A percentile compares a stretch with the other conserved stretches of the same genome.
Evolutionary conservation across 2,888 invertebrate species (phyloP).

Genomic region (Acronicta leporina): DNA sequence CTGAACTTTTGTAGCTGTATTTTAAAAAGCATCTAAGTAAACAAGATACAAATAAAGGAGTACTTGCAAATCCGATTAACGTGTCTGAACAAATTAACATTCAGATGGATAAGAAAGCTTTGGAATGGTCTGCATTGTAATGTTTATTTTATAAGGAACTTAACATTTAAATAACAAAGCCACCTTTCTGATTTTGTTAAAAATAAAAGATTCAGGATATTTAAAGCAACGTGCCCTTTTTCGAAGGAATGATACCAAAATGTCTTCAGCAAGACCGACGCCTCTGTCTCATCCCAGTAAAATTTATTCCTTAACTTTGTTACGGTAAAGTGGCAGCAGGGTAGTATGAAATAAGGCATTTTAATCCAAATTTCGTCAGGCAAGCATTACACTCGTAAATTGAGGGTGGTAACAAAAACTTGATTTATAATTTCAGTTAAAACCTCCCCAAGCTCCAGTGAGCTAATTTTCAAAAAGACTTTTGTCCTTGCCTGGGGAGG

Average conservation of each 20-base stretch:
- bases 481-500: constrained; percentile 63
- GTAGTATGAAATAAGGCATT: constrained; percentile 53
- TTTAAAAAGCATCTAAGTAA: constrained; percentile 14
- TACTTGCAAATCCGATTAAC: constrained; percentile 47
- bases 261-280: constrained; percentile 30
- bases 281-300: constrained; percentile 37
- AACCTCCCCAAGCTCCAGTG: constrained; percentile 64
- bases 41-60: constrained; percentile 27
- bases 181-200: constrained; percentile 13
- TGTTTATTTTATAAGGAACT: constrained; percentile 42
- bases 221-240: constrained; percentile 29
- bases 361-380: constrained; percentile 57
- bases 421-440: constrained; percentile 74
- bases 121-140: constrained; percentile 34
- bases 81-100: constrained; percentile 41
- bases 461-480: constrained; percentile 76
- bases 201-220: constrained; percentile 4
- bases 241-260: constrained; percentile 38
- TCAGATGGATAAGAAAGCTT: constrained; percentile 34
- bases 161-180: constrained; percentile 47
- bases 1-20: not conserved
- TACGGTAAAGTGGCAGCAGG: constrained; percentile 47
- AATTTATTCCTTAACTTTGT: constrained; percentile 50
- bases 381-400: constrained; percentile 51
- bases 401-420: constrained; percentile 66